Conservation (phyloP, 2,797 vertebrate species). For the Adelosebastes latens region DNA sequence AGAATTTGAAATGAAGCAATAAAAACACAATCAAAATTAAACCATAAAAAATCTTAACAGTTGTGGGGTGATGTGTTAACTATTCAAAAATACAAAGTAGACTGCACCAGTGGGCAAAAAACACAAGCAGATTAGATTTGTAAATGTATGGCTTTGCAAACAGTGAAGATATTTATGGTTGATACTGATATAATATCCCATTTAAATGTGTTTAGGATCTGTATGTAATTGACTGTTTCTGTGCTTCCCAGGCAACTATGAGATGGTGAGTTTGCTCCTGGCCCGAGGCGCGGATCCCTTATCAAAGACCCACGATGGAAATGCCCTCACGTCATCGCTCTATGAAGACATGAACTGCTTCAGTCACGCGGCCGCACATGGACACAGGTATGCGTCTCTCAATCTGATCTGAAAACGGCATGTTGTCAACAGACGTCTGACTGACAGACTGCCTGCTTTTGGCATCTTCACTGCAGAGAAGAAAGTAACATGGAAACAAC, state of each 20-base stretch:
- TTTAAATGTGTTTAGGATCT: not conserved
- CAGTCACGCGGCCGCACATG: slow-evolving; percentile 94
- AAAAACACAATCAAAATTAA: not conserved
- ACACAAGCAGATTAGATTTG: not conserved
- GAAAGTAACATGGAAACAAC: not conserved
- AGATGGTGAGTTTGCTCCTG: slow-evolving; percentile 94
- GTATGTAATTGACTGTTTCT: slow-evolving; percentile 1
- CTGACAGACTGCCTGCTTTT: not conserved
- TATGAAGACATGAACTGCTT: slow-evolving; percentile 99
- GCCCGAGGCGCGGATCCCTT: slow-evolving; percentile 92
- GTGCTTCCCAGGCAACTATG: slow-evolving; percentile 90
- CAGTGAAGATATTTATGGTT: not conserved
- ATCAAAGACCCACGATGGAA: slow-evolving; percentile 89
- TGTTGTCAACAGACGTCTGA: slow-evolving; percentile 3
- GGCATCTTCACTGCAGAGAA: not conserved
- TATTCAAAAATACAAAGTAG: not conserved
- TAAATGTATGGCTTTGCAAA: not conserved
- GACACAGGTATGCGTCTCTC: slow-evolving; percentile 88
- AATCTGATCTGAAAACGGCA: not conserved
- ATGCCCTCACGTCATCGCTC: slow-evolving; percentile 89
- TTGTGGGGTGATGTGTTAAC: not conserved
- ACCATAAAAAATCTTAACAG: not conserved
- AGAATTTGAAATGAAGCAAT: slow-evolving; percentile 1
- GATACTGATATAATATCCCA: not conserved
- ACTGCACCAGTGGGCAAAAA: not conserved